Percentiles rank a stretch among this genome's conserved stretches.
Conservation (phyloP, 2,113 vertebrate species). For the Centropus bengalensis region DNA sequence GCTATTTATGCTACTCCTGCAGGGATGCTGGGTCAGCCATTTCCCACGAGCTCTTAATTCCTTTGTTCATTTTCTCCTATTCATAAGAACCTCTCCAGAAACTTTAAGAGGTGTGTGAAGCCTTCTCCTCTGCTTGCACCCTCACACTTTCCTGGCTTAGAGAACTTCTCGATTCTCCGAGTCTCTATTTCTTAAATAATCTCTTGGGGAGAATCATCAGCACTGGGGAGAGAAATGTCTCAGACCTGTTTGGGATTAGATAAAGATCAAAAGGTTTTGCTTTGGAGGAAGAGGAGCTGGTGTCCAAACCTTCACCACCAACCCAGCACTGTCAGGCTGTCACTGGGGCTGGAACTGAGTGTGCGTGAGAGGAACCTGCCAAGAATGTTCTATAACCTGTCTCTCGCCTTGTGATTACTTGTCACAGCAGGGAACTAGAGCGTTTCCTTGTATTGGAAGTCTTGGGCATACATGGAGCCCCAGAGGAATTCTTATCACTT, state of each 20-base stretch:
- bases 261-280: neutral
- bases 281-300: neutral
- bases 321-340: neutral
- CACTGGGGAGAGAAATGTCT: neutral
- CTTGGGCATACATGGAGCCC: neutral
- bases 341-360: neutral
- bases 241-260: neutral
- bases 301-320: neutral
- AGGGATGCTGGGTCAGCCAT: neutral
- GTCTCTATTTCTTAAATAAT: neutral
- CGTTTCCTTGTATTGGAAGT: neutral
- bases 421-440: neutral
- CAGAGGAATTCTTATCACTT: neutral
- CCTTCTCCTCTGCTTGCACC: neutral
- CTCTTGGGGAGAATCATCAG: neutral
- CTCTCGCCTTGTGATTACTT: neutral
- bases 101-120: neutral
- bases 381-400: neutral
- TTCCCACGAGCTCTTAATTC: constrained; percentile 2
- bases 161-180: neutral
- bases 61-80: neutral
- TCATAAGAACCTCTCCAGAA: neutral
- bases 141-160: neutral
- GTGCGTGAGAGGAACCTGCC: neutral
- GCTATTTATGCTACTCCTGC: neutral